Base-by-base conservation (phyloP, 2,797 vertebrate genomes). In the Hyperoplus lanceolatus region DNA sequence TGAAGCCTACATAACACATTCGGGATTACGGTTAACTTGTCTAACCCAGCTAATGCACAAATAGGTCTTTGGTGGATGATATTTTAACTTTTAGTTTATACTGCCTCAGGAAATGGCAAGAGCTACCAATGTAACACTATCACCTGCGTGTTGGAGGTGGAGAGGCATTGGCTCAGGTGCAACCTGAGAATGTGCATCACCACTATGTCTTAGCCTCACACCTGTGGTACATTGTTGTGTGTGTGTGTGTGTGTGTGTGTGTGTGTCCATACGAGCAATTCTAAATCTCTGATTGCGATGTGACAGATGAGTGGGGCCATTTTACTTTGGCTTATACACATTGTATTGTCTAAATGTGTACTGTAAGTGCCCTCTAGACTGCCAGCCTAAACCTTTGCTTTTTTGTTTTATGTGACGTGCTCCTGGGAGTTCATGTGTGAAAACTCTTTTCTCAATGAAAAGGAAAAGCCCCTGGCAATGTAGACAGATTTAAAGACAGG, bases 111-210 rank as follows among this genome's bases (percentile, higher is more conserved):
- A 83, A 62, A 73, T 36, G 55, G 59, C 11, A 38, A 38, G 12
- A 80, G 16, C 55, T 45, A 63, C 55, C 45, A 74, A 53, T 78
- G 87, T 82, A 91, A 92, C 70, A 61, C 70, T 50, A 91, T 86
- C 79, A 54, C 58, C 81, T 68, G 61, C 0, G 15, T 79, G 77
- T 42, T 56, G 21, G 42, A 18, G 62, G 74, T 70, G 73, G 62
- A 79, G 62, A 90, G 71, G 83, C 73, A 86, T 87, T 36, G 12
- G 66, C 76, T 80, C 73, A 70, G 59, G 51, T 78, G 92, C 83
- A 90, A 93, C 80, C 69, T 41, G 88, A 93, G 80, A 83, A 57
- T 46, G 74, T 59, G 70, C 49, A 43, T 43, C 71, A 77, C n/a
- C 4, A 4, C 48, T 54, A 53, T 67, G 64, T 39, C 65, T 75